These are phyloP conservation scores for Eupithecia subumbrata DNA, from an alignment of 2,888 invertebrate genomes.

Conservation along the genomic window DNA sequence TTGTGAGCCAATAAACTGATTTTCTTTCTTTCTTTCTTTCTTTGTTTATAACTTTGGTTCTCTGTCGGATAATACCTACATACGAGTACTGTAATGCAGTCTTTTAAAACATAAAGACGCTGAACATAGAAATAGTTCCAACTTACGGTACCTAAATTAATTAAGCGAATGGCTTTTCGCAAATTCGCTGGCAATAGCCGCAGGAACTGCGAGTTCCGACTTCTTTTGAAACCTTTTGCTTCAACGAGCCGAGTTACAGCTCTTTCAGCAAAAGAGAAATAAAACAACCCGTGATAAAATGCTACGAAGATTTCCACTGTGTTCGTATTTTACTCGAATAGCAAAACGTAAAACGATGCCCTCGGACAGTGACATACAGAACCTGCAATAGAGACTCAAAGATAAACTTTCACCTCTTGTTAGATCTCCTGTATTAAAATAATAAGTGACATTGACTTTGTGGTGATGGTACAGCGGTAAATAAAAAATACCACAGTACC, in stretches of 20 bases:
- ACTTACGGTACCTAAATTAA: not conserved
- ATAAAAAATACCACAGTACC: too few species aligned
- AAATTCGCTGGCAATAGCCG: not conserved
- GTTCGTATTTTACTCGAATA: not conserved
- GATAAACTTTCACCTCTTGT: too few species aligned
- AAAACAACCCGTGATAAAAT: not conserved
- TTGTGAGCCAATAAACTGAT: too few species aligned
- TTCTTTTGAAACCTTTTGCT: not conserved
- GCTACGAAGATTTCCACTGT: not conserved
- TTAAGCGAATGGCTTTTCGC: not conserved
- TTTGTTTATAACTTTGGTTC: too few species aligned
- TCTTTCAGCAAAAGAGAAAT: not conserved
- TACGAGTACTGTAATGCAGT: too few species aligned
- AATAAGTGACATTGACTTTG: too few species aligned
- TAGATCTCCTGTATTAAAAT: too few species aligned
- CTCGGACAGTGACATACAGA: not conserved
- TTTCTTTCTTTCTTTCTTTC: too few species aligned
- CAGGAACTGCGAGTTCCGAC: not conserved
- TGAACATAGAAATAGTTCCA: not conserved
- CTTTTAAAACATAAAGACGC: too few species aligned
- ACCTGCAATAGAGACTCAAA: not conserved
- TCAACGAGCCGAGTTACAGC: not conserved
- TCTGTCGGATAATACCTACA: too few species aligned
- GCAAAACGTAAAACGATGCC: not conserved
- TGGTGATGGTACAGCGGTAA: too few species aligned